These are phyloP conservation scores for Ectemnius continuus DNA, from an alignment of 2,888 invertebrate genomes.

Conservation along the genomic window DNA sequence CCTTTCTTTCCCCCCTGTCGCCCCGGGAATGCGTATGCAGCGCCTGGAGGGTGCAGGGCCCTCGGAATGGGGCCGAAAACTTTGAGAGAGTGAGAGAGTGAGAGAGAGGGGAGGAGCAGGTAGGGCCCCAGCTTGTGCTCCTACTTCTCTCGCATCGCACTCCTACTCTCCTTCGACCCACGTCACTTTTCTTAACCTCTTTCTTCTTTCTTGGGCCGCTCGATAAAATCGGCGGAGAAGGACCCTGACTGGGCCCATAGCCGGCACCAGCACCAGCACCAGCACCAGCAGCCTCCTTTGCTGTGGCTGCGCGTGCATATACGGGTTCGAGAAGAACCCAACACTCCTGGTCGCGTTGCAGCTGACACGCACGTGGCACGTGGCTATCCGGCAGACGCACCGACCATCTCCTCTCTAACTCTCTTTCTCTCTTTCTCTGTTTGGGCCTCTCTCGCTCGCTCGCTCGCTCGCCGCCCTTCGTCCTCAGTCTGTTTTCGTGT, in stretches of 20 bases:
- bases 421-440: too few species aligned
- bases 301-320: slow-evolving; percentile 39
- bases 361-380: slow-evolving; percentile 64
- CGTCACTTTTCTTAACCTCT: slow-evolving; percentile 2
- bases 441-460: too few species aligned
- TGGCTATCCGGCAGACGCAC: slow-evolving; percentile 55
- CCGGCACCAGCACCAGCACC: slow-evolving; percentile 13
- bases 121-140: slow-evolving; percentile 27
- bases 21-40: slow-evolving; percentile 35
- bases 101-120: too few species aligned
- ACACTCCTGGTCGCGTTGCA: slow-evolving; percentile 55
- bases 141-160: background rate
- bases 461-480: too few species aligned
- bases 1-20: slow-evolving; percentile 49
- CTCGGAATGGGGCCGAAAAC: slow-evolving; percentile 49
- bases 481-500: too few species aligned
- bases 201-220: slow-evolving; percentile 28
- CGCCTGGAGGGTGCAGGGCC: slow-evolving; percentile 44
- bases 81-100: too few species aligned
- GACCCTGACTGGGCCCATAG: background rate
- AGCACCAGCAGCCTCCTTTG: slow-evolving; percentile 47
- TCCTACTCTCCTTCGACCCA: slow-evolving; percentile 30
- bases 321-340: slow-evolving; percentile 46
- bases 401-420: background rate
- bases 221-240: slow-evolving; percentile 54